Base-by-base conservation (phyloP, 1,140 invertebrate species). In the Portunus trituberculatus region DNA sequence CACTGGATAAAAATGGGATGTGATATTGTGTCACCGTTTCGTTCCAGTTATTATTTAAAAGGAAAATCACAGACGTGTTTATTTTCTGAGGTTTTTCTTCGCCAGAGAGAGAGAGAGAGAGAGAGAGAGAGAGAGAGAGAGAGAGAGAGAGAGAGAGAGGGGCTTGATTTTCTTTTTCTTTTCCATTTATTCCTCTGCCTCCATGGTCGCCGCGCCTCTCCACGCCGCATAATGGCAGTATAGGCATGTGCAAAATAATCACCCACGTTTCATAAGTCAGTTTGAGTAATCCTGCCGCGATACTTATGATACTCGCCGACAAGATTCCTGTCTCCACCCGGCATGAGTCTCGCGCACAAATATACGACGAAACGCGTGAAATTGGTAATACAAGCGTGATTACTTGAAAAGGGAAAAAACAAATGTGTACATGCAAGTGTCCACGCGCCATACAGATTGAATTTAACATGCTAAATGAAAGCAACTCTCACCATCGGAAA, bases 331-430 rank as follows among this genome's bases (percentile, higher is more conserved):
- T 76, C 67, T 76, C 67, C 45, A n/a, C 89, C 89, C 31, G 16
- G 28, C 20, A 12, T n/a, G 31, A 45, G 87, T 10, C 52, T 32
- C 28, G 91, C 67, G 91, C 67, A 45, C 67, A 76, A 76, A 92
- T 92, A 76, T 92, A 92, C 14, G 91, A 76, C 29, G 91, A 92
- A 92, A 67, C 31, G 91, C 91, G n/a, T 92, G 91, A 76, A 92
- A 92, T 76, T 92, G 91, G 67, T 92, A 67, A 59, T 76, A 67
- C 32, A 92, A 92, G 91, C 59, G n/a, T 67, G 46, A 76, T 84
- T 31, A 84, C 83, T n/a, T 32, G 25, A 45, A 93, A 45, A 76
- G 32, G 20, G 84, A 7, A 87, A n/a, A 76, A 76, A 25, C 16
- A n/a, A 76, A 20, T n/a, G 67, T 76, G 67, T 76, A 25, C n/a